Base-by-base conservation (phyloP, 2,797 vertebrate genomes). In the Echeneis naucrates region DNA sequence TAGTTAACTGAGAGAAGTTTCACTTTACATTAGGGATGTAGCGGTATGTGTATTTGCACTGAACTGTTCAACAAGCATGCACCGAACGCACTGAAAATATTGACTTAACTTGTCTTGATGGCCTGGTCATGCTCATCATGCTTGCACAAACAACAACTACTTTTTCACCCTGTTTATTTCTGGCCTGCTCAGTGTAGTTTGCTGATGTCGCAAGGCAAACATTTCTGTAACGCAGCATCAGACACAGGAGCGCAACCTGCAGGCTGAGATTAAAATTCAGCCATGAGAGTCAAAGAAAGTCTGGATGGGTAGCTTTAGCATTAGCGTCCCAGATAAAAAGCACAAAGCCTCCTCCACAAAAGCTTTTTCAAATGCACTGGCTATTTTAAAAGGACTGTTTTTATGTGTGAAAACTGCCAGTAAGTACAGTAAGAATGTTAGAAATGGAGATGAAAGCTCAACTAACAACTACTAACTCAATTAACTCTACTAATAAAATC, bases 111-210 rank as follows among this genome's bases (percentile, higher is more conserved):
- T n/a, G n/a, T n/a, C n/a, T n/a, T n/a, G n/a, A n/a, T 42, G 61
- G 19, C 52, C 33, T 6, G 48, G 33, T 33, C 3, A 16, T 30
- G 53, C 16, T 65, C 32, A 40, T 62, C 5, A 35, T 66, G 57
- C 50, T 75, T 68, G 57, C 26, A 64, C 33, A 63, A 37, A 42
- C 26, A 21, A 42, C n/a, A 21, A 21, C 14, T 16, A 32, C 26
- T 53, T 70, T n/a, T 26, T 60, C 5, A 48, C 47, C 17, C 30
- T 23, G 33, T 33, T 24, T 3, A 1, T 52, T 38, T 57, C 42
- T 27, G 26, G 40, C n/a, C n/a, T n/a, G n/a, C n/a, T n/a, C 9
- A 14, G 44, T 32, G 17, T 17, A 30, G 8, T 26, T 60, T 54
- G 21, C 9, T 57, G 32, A 76, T 60, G 71, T 44, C 19, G 17